Conservation (phyloP, 1,140 invertebrate species). For the Limonius californicus region DNA sequence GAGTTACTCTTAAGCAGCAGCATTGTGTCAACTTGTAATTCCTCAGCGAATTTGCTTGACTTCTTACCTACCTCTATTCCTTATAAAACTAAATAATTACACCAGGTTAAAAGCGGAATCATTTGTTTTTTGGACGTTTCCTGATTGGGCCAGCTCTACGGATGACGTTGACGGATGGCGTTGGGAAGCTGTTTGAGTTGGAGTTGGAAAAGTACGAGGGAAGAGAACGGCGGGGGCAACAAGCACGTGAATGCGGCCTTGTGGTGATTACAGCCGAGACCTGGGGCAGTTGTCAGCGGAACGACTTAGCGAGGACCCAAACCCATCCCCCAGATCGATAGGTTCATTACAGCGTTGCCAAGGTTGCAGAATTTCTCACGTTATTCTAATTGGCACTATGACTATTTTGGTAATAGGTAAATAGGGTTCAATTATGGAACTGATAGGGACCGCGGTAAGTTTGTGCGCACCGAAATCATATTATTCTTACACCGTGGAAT, state of each 20-base stretch:
- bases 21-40: too few relatives aligned
- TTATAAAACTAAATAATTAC: conserved; percentile 8
- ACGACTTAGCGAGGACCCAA: conserved; percentile 3
- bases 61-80: neutral
- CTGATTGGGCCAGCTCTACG: conserved; percentile 4
- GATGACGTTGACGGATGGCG: conserved; percentile 8
- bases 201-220: conserved; percentile 8
- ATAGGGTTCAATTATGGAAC: too few relatives aligned
- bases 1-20: too few relatives aligned
- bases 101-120: conserved; percentile 10
- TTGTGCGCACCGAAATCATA: too few relatives aligned
- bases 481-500: too few relatives aligned
- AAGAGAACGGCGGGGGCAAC: neutral
- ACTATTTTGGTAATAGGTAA: too few relatives aligned
- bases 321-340: neutral
- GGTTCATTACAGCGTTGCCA: conserved; percentile 9
- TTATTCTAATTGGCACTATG: neutral
- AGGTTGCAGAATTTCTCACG: neutral
- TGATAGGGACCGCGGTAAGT: too few relatives aligned
- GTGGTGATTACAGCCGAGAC: neutral
- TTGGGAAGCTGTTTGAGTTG: conserved; percentile 7
- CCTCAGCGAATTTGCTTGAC: neutral
- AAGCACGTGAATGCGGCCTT: conserved; percentile 1
- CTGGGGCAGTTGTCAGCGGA: neutral
- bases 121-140: conserved; percentile 14